Percentiles rank a stretch among this genome's conserved stretches.
These are phyloP conservation scores for Psylliodes chrysocephalus DNA, from an alignment of 2,888 invertebrate species.

Conservation along the genomic window DNA sequence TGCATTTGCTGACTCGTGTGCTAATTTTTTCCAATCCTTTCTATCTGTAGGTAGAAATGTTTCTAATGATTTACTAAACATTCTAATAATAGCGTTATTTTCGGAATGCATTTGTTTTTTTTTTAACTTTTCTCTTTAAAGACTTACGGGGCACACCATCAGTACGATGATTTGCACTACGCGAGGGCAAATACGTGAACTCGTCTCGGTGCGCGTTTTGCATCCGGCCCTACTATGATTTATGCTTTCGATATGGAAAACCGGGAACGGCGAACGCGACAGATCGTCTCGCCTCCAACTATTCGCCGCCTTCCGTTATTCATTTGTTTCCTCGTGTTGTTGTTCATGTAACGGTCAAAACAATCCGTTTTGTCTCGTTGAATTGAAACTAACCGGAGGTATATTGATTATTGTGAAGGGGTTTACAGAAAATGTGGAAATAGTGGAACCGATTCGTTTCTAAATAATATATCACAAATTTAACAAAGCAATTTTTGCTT, in stretches of 20 bases:
- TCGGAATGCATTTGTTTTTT: no score
- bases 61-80: no score
- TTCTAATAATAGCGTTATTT: no score
- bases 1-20: no score
- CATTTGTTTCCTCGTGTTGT: conserved; percentile 3
- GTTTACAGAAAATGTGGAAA: no score
- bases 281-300: conserved; percentile 11
- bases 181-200: background rate
- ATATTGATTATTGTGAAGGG: no score
- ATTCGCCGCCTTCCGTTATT: conserved; percentile 1
- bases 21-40: no score
- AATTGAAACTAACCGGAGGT: background rate
- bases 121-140: no score
- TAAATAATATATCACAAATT: no score
- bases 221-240: background rate
- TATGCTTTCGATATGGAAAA: conserved; percentile 4
- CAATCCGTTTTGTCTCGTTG: background rate
- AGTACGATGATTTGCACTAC: background rate
- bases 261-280: background rate
- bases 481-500: no score
- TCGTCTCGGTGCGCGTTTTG: background rate
- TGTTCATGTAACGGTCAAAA: conserved; percentile 8
- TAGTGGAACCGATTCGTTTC: no score
- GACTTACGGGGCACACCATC: background rate
- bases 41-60: no score